These are phyloP conservation scores for Seriola rivoliana DNA, from an alignment of 2,113 vertebrate genomes.

Conservation along the genomic window DNA sequence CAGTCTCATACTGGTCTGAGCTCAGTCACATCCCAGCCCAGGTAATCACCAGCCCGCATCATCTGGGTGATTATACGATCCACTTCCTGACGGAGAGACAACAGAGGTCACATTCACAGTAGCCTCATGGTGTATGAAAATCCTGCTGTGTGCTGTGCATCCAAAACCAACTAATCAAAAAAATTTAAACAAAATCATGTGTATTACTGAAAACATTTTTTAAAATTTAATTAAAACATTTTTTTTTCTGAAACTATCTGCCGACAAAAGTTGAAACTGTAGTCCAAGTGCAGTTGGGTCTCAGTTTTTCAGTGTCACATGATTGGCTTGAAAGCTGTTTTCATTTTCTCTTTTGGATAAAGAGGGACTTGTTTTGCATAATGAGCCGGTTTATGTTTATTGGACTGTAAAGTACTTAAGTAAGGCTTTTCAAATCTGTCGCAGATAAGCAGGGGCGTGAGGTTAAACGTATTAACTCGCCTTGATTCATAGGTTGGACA, in stretches of 20 bases:
- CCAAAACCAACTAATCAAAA: background rate
- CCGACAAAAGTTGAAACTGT: background rate
- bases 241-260: too few relatives aligned
- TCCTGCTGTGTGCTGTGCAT: background rate
- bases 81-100: slow-evolving; percentile 87
- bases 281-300: background rate
- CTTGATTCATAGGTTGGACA: background rate
- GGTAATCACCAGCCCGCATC: slow-evolving; percentile 94
- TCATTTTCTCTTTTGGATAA: background rate
- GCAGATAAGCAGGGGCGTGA: background rate
- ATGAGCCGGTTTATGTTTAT: background rate
- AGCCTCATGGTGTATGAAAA: background rate
- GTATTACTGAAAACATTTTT: too few relatives aligned
- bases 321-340: background rate
- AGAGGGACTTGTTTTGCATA: background rate
- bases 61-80: slow-evolving; percentile 94
- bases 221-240: too few relatives aligned
- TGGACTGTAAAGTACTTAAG: background rate
- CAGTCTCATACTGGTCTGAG: slow-evolving; percentile 88
- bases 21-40: slow-evolving; percentile 95
- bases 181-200: background rate
- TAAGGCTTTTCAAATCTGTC: background rate
- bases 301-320: background rate
- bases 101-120: slow-evolving; percentile 5
- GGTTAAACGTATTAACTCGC: background rate